These are phyloP conservation scores for Coleophora flavipennella DNA, from an alignment of 2,888 invertebrate genomes.

Conservation along the genomic window DNA sequence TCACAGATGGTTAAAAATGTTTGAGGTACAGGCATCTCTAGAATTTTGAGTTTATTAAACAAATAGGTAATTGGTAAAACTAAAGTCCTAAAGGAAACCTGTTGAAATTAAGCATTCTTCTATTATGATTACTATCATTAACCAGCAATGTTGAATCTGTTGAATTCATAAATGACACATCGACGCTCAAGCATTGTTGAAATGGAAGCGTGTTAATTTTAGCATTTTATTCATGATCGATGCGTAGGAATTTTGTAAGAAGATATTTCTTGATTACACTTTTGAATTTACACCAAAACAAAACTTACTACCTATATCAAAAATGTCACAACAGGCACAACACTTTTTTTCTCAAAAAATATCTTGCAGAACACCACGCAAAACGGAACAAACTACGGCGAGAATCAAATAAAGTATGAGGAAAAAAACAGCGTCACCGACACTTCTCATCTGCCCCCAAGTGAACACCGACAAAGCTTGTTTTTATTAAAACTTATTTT, in stretches of 20 bases:
- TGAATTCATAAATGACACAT: conserved; percentile 4
- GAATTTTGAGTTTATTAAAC: not conserved
- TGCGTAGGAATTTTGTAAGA: not conserved
- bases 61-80: not conserved
- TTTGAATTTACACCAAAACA: conserved; percentile 19
- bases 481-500: conserved; percentile 26
- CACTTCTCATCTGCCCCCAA: conserved; percentile 37
- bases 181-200: conserved; percentile 5
- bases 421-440: conserved; percentile 57
- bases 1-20: conserved; percentile 11
- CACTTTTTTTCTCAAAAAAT: conserved; percentile 45
- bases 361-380: conserved; percentile 43
- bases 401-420: conserved; percentile 53
- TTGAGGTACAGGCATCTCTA: not conserved
- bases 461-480: conserved; percentile 43
- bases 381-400: conserved; percentile 57
- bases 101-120: not conserved
- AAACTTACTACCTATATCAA: conserved; percentile 64
- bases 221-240: not conserved
- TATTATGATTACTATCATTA: not conserved
- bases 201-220: conserved; percentile 8
- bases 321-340: conserved; percentile 34
- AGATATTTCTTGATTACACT: conserved; percentile 11
- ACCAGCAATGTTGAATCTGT: not conserved
- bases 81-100: not conserved